These are phyloP conservation scores for Temnopleurus reevesii DNA, from an alignment of 53 echinoderm and acorn worm species.

Conservation along the genomic window DNA sequence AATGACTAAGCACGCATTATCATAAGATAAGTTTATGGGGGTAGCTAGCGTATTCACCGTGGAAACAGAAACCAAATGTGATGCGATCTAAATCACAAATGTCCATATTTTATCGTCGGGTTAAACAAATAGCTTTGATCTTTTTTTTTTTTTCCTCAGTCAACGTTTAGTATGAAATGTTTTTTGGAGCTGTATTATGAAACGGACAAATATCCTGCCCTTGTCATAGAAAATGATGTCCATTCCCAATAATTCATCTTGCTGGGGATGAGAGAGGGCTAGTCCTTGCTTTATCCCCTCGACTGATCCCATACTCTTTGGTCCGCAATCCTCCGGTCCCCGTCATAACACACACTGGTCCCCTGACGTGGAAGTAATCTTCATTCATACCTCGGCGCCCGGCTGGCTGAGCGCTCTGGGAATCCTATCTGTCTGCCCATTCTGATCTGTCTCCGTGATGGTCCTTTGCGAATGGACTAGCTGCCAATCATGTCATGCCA, in stretches of 20 bases:
- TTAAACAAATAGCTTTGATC: too few relatives aligned
- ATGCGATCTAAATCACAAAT: too few relatives aligned
- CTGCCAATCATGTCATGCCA: conserved; percentile 41
- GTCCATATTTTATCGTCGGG: too few relatives aligned
- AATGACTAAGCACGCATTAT: too few relatives aligned
- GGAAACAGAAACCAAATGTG: too few relatives aligned
- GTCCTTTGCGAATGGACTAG: not conserved
- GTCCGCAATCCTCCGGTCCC: not conserved
- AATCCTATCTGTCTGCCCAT: conserved; percentile 29
- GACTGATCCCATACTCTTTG: not conserved
- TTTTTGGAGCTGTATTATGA: not conserved
- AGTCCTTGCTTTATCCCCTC: conserved; percentile 1
- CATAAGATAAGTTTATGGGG: too few relatives aligned
- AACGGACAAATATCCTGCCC: not conserved
- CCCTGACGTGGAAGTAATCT: conserved; percentile 52
- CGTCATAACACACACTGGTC: conserved; percentile 26
- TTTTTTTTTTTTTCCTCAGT: too few relatives aligned
- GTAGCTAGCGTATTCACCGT: too few relatives aligned
- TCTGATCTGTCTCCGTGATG: not conserved
- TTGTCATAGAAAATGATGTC: not conserved
- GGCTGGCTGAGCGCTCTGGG: conserved; percentile 14
- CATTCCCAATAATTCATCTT: conserved; percentile 7
- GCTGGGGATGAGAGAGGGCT: not conserved
- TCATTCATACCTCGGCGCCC: conserved; percentile 49
- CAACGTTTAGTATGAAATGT: too few relatives aligned